Base-by-base conservation (phyloP, 2,888 invertebrate genomes). In the Eristalis pertinax region DNA sequence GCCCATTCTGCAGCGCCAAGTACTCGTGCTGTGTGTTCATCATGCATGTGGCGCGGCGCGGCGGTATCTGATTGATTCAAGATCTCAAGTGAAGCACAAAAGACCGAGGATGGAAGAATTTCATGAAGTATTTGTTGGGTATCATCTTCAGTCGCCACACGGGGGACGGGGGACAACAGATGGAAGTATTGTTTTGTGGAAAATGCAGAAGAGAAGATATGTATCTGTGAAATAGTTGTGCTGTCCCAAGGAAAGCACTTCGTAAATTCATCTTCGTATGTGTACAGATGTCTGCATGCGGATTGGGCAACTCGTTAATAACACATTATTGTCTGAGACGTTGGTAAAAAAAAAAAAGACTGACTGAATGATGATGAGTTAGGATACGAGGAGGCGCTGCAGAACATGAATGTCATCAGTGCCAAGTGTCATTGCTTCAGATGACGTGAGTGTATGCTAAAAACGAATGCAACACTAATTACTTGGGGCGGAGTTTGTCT, bases 11-110 rank as follows among this genome's bases (percentile, higher is more conserved):
- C 64, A 70, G 65, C 69, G 8, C 19, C 50, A 19, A n/a, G 22
- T 67, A 68, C 26, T 58, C 35, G 50, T 65, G 38, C n/a, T 84
- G 72, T 76, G 72, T 74, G 78, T 60, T 84, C 83, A 75, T 86
- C 78, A 79, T 86, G 84, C 75, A 78, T 70, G 76, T 26, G 35
- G 26, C 24, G 26, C 24, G 29, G 32, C 26, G 32, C 29, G 15
- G 50, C 63, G 72, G 75, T 87, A 84, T 87, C 84, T 84, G 87
- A 87, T 87, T 87, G 84, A 84, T 84, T 87, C 84, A 87, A 87
- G 80, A 87, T 80, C 87, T 84, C 79, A 84, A 87, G 87, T 76
- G 84, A 80, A 80, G 79, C 62, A 84, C 75, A 79, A 74, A 86
- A 79, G 78, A 64, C 62, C 73, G 43, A 72, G 76, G 73, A 82